A percentile compares a stretch with the other conserved stretches of the same genome.
Conservation (phyloP, 2,888 invertebrate genomes). For the Merodon equestris region DNA sequence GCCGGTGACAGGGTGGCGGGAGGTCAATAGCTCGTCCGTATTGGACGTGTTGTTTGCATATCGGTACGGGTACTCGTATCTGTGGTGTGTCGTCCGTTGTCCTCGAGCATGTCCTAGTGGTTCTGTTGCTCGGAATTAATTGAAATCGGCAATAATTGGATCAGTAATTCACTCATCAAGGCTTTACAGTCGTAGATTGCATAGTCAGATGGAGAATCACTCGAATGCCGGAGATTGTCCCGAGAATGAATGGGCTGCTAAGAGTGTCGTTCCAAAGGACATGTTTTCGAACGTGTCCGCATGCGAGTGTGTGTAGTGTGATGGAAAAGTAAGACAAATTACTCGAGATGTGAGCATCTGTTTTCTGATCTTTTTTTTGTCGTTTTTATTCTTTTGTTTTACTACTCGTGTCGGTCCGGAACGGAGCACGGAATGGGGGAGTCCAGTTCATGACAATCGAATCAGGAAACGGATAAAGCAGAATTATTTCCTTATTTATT, state of each 20-base stretch:
- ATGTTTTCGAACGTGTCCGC: constrained; percentile 16
- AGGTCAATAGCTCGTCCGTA: constrained; percentile 18
- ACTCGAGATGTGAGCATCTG: constrained; percentile 56
- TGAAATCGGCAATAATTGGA: constrained; percentile 56
- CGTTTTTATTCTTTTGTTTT: constrained; percentile 2
- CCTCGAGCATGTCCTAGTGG: constrained; percentile 30
- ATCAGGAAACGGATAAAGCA: constrained; percentile 34
- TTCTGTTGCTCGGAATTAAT: constrained; percentile 15
- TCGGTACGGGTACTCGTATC: constrained; percentile 28
- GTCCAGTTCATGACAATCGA: constrained; percentile 42
- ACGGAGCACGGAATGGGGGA: neutral
- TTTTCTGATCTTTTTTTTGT: constrained; percentile 24
- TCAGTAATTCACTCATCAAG: constrained; percentile 64
- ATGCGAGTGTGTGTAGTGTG: too few species aligned
- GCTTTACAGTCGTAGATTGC: constrained; percentile 32
- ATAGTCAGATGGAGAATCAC: constrained; percentile 30
- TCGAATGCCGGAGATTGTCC: constrained; percentile 21
- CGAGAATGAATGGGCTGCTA: constrained; percentile 47
- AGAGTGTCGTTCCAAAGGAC: constrained; percentile 44
- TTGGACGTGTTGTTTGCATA: constrained; percentile 39
- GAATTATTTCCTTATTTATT: constrained; percentile 66
- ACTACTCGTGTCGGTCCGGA: too few species aligned
- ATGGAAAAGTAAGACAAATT: constrained; percentile 63
- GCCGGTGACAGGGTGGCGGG: constrained; percentile 3
- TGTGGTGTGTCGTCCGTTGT: constrained; percentile 18